These are phyloP conservation scores for Uloborus diversus DNA, from an alignment of 1,140 invertebrate genomes.

Conservation along the genomic window DNA sequence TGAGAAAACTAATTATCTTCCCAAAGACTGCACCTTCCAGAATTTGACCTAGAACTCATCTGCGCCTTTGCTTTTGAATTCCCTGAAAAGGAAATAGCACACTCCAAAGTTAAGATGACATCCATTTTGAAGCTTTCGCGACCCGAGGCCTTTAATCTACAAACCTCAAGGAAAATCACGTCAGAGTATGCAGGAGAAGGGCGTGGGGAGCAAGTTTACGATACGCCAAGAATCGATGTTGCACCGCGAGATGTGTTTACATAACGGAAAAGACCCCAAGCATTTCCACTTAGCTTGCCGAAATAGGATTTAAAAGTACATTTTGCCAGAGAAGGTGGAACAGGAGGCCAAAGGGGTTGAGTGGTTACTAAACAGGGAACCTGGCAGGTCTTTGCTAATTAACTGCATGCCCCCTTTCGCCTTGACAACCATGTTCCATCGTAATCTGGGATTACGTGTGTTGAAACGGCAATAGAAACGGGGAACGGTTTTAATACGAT, in stretches of 20 bases:
- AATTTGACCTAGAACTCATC: too few species aligned
- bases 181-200: background rate
- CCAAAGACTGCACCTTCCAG: too few species aligned
- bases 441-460: constrained; percentile 9
- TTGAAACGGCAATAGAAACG: background rate
- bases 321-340: background rate
- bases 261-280: background rate
- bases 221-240: constrained; percentile 16
- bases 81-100: constrained; percentile 12
- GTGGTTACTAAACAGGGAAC: background rate
- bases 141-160: constrained; percentile 19
- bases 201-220: background rate
- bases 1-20: too few species aligned
- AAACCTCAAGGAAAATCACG: background rate
- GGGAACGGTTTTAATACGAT: background rate
- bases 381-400: too few species aligned
- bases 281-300: constrained; percentile 8
- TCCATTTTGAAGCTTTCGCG: constrained; percentile 9
- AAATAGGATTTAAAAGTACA: constrained; percentile 37
- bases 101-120: background rate
- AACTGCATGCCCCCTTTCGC: too few species aligned
- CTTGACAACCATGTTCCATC: background rate
- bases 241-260: background rate
- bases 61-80: too few species aligned
- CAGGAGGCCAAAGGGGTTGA: background rate